Evolutionary conservation across 1,140 invertebrate genomes (phyloP).

Genomic region (Gonatopus flavifemur): DNA sequence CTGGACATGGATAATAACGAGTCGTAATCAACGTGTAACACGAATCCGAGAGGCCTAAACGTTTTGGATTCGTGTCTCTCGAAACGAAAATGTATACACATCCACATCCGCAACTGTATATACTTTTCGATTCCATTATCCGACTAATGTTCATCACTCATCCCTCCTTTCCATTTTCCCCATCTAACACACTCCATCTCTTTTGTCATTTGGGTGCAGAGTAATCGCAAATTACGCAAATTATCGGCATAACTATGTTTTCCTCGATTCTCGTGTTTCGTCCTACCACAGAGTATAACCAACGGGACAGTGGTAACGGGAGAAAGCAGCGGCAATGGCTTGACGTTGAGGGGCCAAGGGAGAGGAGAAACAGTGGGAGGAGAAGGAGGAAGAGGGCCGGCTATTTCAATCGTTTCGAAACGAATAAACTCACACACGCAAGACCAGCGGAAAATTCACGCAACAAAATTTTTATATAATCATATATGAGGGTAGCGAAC

Average conservation of each 20-base stretch:
- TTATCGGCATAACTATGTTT: conserved; percentile 17
- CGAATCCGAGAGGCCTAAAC: no score
- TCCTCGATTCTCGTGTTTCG: neutral
- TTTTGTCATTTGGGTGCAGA: no score
- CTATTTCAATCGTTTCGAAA: neutral
- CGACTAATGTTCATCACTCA: no score
- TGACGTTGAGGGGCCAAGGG: neutral
- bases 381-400: neutral
- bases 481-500: neutral
- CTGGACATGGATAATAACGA: no score
- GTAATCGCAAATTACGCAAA: conserved; percentile 24
- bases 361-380: conserved; percentile 7
- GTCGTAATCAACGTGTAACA: no score
- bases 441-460: neutral
- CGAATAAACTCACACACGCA: neutral
- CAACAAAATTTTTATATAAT: neutral
- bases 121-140: no score
- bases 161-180: neutral
- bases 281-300: neutral
- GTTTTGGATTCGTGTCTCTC: no score
- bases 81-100: no score
- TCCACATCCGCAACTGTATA: no score
- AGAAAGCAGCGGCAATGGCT: neutral
- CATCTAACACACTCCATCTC: neutral
- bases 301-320: neutral